phyloP scores from a whole-genome alignment of 2,888 invertebrate genomes.

The Limnephilus lunatus region DNA sequence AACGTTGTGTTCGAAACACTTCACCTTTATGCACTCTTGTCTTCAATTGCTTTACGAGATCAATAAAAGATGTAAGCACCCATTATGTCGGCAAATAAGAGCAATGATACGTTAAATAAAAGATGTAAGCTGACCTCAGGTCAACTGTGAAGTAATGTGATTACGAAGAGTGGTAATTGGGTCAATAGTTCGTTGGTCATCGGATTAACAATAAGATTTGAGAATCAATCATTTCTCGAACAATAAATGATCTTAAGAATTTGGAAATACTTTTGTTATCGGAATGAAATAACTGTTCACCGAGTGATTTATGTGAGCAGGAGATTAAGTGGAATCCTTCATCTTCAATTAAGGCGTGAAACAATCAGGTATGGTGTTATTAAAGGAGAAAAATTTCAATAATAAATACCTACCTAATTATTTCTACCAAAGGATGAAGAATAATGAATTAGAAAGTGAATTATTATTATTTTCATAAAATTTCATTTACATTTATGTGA shows the following conservation, averaged over 20 bases:
- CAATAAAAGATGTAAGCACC: conserved; percentile 41
- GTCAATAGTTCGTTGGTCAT: conserved; percentile 48
- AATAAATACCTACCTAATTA: too few relatives aligned
- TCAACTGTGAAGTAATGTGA: conserved; percentile 24
- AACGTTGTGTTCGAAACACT: background rate
- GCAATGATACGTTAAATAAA: conserved; percentile 1
- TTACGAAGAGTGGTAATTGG: conserved; percentile 27
- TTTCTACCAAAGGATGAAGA: background rate
- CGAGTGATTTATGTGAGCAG: background rate
- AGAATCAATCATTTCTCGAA: background rate
- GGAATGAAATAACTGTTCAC: background rate
- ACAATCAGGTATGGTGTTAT: background rate
- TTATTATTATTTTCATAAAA: background rate
- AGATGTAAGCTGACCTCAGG: background rate
- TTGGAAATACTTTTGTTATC: background rate
- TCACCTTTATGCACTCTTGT: background rate
- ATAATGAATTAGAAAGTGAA: background rate
- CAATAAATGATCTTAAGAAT: background rate
- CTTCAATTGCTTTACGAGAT: conserved; percentile 45
- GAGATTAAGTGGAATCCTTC: background rate
- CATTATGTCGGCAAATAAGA: conserved; percentile 51
- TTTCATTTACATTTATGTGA: too few relatives aligned
- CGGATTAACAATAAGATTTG: conserved; percentile 22
- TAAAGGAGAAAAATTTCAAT: background rate
- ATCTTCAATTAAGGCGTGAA: background rate